Evolutionary conservation across 2,797 vertebrate species (phyloP).

Genomic region (Artibeus jamaicensis): DNA sequence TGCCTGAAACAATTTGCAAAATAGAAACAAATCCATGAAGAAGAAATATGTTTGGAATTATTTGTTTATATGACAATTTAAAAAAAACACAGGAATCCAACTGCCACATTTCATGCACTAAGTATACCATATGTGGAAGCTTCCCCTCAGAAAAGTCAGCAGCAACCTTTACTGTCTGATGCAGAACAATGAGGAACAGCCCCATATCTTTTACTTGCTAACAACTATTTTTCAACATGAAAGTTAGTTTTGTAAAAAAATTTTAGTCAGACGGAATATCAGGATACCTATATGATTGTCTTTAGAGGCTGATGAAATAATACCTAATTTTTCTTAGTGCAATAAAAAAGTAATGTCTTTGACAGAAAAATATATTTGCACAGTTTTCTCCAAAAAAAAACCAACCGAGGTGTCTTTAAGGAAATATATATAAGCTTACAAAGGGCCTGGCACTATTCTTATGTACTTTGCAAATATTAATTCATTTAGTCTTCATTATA

Average conservation of each 20-base stretch:
- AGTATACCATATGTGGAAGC: conserved; percentile 78
- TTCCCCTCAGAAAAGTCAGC: conserved; percentile 68
- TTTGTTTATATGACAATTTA: conserved; percentile 80
- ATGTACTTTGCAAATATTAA: neutral
- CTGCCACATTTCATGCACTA: conserved; percentile 79
- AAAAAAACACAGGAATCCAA: conserved; percentile 76
- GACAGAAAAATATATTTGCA: neutral
- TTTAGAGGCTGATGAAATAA: neutral
- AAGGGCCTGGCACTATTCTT: neutral
- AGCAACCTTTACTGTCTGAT: conserved; percentile 67
- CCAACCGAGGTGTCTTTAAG: conserved; percentile 2
- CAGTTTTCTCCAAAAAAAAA: neutral
- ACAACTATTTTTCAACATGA: neutral
- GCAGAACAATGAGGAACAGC: conserved; percentile 53
- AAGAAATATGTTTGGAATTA: conserved; percentile 78
- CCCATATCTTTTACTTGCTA: neutral
- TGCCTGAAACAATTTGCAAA: conserved; percentile 83
- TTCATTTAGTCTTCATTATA: neutral
- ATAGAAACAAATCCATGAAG: conserved; percentile 79
- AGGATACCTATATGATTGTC: neutral
- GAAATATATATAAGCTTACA: neutral
- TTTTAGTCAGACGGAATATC: neutral
- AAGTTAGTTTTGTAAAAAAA: neutral
- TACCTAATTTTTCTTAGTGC: neutral
- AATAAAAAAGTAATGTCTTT: neutral